Conservation (phyloP, 2,113 vertebrate genomes). For the Isurus oxyrinchus region DNA sequence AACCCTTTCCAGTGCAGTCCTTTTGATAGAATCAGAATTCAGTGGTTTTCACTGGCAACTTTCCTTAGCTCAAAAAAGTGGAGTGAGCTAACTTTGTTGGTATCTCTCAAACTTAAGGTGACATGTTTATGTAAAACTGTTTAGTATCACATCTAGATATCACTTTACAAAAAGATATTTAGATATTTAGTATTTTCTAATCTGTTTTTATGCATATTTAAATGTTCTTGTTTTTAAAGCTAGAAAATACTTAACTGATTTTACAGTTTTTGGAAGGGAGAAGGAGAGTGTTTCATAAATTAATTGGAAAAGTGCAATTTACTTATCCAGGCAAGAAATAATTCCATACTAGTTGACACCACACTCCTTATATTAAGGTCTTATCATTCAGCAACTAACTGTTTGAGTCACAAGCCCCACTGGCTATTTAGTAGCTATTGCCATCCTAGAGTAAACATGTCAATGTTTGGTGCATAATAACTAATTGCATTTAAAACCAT, state of each 20-base stretch:
- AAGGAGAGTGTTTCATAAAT: background rate
- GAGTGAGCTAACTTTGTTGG: background rate
- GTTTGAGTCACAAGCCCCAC: background rate
- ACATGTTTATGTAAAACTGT: background rate
- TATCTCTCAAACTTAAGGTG: conserved; percentile 4
- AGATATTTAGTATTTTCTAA: background rate
- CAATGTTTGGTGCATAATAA: background rate
- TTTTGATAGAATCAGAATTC: background rate
- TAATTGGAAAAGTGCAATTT: background rate
- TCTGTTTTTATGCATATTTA: background rate
- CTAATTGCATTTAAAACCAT: background rate
- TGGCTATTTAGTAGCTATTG: background rate
- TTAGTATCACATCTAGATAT: background rate
- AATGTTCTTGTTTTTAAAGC: conserved; percentile 6
- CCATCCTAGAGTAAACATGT: background rate
- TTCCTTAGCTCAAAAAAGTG: background rate
- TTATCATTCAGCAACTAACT: background rate
- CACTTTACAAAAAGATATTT: background rate
- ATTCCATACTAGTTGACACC: background rate
- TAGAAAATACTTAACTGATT: background rate
- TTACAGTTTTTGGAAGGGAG: background rate
- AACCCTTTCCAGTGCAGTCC: background rate
- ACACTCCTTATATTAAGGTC: background rate
- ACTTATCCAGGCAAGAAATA: conserved; percentile 11
- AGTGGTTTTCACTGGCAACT: background rate